Conservation (phyloP, 2,888 invertebrate genomes). For the Cantharis lateralis region DNA sequence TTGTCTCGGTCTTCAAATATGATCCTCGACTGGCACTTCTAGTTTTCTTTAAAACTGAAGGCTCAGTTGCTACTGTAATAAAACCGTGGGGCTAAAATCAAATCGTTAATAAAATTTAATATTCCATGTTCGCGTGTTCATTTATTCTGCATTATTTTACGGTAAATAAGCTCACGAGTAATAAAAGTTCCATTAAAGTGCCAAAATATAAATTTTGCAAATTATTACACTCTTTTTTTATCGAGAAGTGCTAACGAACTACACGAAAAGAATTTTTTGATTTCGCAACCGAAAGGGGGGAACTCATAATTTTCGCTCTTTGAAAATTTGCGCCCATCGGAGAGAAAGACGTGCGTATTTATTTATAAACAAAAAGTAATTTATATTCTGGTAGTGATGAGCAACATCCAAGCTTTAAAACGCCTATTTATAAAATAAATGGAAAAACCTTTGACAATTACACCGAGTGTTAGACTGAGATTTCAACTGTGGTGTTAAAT, state of each 20-base stretch:
- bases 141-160: neutral
- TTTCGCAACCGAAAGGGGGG: neutral
- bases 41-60: neutral
- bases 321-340: neutral
- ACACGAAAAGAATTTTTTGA: neutral
- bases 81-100: neutral
- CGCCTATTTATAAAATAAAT: conserved; percentile 18
- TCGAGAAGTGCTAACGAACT: neutral
- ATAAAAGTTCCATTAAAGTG: conserved; percentile 1
- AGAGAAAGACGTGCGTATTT: neutral
- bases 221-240: neutral
- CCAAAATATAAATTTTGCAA: neutral
- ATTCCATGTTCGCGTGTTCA: neutral
- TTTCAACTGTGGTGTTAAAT: neutral
- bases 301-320: neutral
- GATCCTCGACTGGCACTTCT: neutral
- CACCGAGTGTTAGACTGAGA: neutral
- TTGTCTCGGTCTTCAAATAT: too few species aligned
- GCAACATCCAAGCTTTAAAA: conserved; percentile 5
- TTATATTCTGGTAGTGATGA: conserved; percentile 7
- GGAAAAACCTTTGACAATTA: conserved; percentile 26
- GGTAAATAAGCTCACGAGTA: neutral
- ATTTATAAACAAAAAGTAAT: conserved; percentile 19
- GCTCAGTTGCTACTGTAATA: neutral
- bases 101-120: neutral